Percentiles rank a stretch among this genome's conserved stretches.
Conservation (phyloP, 2,113 vertebrate genomes). For the Ailuropoda melanoleuca region DNA sequence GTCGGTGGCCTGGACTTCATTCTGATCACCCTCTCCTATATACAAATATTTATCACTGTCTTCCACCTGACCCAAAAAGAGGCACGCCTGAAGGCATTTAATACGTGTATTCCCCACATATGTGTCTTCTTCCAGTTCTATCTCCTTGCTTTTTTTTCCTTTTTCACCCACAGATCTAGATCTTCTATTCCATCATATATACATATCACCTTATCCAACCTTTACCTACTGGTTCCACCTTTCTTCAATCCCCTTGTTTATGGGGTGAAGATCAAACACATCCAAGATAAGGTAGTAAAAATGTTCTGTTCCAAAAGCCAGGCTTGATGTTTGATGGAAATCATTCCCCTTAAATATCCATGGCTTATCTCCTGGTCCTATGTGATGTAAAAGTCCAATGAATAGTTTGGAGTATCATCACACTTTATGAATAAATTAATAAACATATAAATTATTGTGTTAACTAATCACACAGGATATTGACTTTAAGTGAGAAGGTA, state of each 20-base stretch:
- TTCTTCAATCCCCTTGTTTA: constrained; percentile 65
- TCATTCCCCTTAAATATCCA: background rate
- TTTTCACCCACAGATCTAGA: constrained; percentile 20
- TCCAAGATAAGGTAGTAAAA: constrained; percentile 16
- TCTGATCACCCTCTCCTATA: constrained; percentile 4
- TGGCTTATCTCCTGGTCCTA: background rate
- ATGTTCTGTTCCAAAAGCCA: background rate
- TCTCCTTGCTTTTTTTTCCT: constrained; percentile 32
- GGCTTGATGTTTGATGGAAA: background rate
- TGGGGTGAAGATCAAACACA: constrained; percentile 63
- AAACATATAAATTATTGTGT: background rate
- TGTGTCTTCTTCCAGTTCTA: constrained; percentile 41
- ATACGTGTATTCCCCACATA: constrained; percentile 24
- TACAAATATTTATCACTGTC: constrained; percentile 4
- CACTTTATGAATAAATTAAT: background rate
- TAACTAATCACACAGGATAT: background rate
- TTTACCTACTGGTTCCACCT: constrained; percentile 62
- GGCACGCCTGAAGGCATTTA: constrained; percentile 27
- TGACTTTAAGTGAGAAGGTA: background rate
- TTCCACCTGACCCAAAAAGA: constrained; percentile 16
- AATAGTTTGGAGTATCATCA: background rate
- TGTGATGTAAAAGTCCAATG: background rate
- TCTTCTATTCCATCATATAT: background rate
- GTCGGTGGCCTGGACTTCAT: background rate
- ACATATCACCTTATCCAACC: constrained; percentile 15